Percentiles rank a stretch among this genome's conserved stretches.
Evolutionary conservation across 2,113 vertebrate species (phyloP).

Genomic region (Pelecanus crispus): DNA sequence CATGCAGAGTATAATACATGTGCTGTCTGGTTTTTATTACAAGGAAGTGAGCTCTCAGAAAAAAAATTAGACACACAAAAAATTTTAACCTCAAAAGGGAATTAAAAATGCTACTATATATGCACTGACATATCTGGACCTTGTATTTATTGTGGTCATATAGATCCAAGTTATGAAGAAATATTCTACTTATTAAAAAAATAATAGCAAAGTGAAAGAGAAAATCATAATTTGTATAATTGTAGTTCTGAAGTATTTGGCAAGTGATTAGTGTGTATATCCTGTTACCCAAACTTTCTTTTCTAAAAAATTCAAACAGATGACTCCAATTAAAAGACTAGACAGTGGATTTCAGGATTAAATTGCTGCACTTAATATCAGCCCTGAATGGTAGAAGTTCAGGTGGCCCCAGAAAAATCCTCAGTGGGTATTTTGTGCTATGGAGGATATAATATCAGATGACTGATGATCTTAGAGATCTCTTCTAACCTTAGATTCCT

Average conservation of each 20-base stretch:
- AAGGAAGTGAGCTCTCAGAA: not conserved
- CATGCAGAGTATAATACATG: not conserved
- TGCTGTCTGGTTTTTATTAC: not conserved
- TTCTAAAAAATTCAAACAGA: not conserved
- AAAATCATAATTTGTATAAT: not conserved
- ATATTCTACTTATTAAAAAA: not conserved
- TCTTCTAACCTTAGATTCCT: too few species aligned
- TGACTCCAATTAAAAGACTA: not conserved
- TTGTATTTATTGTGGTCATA: not conserved
- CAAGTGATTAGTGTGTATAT: not conserved
- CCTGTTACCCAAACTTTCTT: not conserved
- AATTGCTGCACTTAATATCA: not conserved
- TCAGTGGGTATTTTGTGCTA: not conserved
- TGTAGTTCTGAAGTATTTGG: not conserved
- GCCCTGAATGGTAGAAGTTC: not conserved
- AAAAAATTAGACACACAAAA: conserved; percentile 30
- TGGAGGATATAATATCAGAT: not conserved
- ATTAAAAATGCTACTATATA: not conserved
- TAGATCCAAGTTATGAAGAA: not conserved
- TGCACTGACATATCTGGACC: not conserved
- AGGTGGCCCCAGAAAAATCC: not conserved
- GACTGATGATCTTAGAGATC: too few species aligned
- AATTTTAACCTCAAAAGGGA: not conserved
- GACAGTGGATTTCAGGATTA: not conserved
- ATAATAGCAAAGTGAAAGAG: not conserved